Base-by-base conservation (phyloP, 2,888 invertebrate species). In the Tetropium fuscum region DNA sequence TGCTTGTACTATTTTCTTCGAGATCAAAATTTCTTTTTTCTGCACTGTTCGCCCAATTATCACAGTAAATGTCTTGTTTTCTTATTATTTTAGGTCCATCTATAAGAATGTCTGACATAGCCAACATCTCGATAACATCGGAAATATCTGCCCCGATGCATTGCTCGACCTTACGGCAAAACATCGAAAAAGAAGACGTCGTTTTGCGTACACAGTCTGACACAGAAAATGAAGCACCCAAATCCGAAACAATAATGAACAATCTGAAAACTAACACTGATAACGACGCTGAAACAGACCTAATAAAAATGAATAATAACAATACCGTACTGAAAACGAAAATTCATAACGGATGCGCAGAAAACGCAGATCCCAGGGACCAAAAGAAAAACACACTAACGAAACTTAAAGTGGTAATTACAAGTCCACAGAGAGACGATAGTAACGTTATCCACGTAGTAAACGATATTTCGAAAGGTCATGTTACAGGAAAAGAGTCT, bases 31-130 rank as follows among this genome's bases (percentile, higher is more conserved):
- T n/a, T n/a, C n/a, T n/a, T n/a, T n/a, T n/a, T n/a, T n/a, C n/a
- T n/a, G n/a, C n/a, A n/a, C n/a, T n/a, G n/a, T n/a, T n/a, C n/a
- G n/a, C n/a, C n/a, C n/a, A n/a, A n/a, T n/a, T n/a, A n/a, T n/a
- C n/a, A n/a, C n/a, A n/a, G n/a, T n/a, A n/a, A n/a, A n/a, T n/a
- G n/a, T n/a, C n/a, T n/a, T n/a, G n/a, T n/a, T n/a, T n/a, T n/a
- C n/a, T n/a, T n/a, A n/a, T n/a, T 22, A 25, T 63, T 60, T 18
- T 54, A 65, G 62, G 55, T 56, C 48, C 25, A 5, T 0, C 44
- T 16, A 18, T 65, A 4, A 62, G 38, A 44, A 62, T 60, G 60
- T 60, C 62, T 8, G 49, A 65, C 32, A 44, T 56, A 43, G 40
- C 25, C 10, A 38, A 44, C n/a, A 30, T 3, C 8, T 53, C 47